Base-by-base conservation (phyloP, 2,888 invertebrate species). In the Coenonympha arcania region DNA sequence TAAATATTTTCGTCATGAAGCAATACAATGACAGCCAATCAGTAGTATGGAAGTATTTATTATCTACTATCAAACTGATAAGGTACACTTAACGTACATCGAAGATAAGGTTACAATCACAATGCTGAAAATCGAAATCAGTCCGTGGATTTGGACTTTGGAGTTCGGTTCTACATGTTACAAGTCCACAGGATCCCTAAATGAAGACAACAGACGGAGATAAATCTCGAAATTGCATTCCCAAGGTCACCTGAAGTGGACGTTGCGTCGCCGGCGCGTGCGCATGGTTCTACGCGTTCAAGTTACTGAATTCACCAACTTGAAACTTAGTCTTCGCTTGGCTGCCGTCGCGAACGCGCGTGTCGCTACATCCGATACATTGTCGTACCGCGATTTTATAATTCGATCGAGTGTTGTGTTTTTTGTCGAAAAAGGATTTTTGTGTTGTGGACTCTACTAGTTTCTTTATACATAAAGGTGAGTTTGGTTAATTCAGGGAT, bases 191-290 rank as follows among this genome's bases (percentile, higher is more conserved):
- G 41, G 41, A 41, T 30, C 41, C 41, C 41, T 41, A 39, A 39
- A 13, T 28, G 28, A 28, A 41, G 30, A 15, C 41, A 8, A 30
- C 40, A 15, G 39, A n/a, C 28, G 6, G 64, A 76, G 74, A 77
- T 74, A 73, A 72, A 79, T 79, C 78, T 76, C 65, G 68, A 72
- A 73, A 75, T 71, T 75, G 77, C 75, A 76, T 66, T 64, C 54
- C 55, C 73, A 72, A 72, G 72, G 72, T 66, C 69, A 66, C 61
- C 62, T 64, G 56, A 55, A 45, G 56, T 40, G 47, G 57, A 53
- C 54, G 24, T 2, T 9, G 9, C 24, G 9, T 6, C 31, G 52
- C 62, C 8, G 37, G 58, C 69, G 76, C 72, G 69, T 66, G 54
- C 58, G 69, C 74, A 72, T 58, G 64, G 48, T 50, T 36, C 30